These are phyloP conservation scores for Archips crataeganus DNA, from an alignment of 2,888 invertebrate species.

Conservation along the genomic window DNA sequence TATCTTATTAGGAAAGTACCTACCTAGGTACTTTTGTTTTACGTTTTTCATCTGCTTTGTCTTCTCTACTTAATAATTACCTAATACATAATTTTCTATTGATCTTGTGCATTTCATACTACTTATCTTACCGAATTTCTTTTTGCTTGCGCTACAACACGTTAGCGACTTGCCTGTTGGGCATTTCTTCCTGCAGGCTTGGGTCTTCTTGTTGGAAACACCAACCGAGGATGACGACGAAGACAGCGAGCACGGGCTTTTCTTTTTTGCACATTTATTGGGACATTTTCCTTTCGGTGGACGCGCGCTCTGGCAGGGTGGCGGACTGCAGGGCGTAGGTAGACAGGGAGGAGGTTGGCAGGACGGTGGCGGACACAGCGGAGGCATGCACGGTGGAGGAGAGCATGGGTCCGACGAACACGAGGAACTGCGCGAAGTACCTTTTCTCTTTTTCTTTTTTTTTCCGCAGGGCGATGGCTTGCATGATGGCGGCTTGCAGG, in stretches of 20 bases:
- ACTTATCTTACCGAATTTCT: neutral
- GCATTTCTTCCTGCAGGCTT: neutral
- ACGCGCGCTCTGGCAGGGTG: neutral
- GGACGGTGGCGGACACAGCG: neutral
- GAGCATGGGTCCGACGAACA: neutral
- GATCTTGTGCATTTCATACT: too few relatives aligned
- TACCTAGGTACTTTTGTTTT: too few relatives aligned
- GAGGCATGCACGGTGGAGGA: neutral
- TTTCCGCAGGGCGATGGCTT: neutral
- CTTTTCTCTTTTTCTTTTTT: neutral
- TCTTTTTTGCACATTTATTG: conserved; percentile 3
- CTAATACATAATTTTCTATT: too few relatives aligned
- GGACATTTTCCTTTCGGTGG: conserved; percentile 15
- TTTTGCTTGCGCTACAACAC: neutral
- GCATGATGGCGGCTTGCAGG: neutral
- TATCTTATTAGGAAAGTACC: too few relatives aligned
- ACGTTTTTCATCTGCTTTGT: too few relatives aligned
- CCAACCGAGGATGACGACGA: neutral
- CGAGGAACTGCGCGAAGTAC: neutral
- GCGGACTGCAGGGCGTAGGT: neutral
- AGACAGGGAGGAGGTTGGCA: neutral
- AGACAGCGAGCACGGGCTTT: neutral
- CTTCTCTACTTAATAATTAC: too few relatives aligned
- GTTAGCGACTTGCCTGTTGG: neutral
- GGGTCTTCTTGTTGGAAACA: conserved; percentile 5